A percentile compares a stretch with the other conserved stretches of the same genome.
phyloP scores from a whole-genome alignment of 2,888 invertebrate genomes.

The Lutraria lutraria region DNA sequence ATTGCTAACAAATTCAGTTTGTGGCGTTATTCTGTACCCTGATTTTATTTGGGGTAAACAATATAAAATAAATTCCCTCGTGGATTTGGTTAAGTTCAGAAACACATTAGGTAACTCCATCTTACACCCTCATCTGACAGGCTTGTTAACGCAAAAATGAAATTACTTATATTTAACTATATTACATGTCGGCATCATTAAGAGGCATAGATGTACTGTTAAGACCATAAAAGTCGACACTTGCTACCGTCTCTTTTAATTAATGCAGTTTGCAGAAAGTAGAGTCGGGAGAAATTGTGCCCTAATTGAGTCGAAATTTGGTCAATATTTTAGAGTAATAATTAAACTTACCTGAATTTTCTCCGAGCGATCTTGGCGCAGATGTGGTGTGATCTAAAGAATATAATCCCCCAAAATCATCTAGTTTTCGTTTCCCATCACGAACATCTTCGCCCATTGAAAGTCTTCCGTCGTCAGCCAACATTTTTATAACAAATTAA shows the following conservation, averaged over 20 bases:
- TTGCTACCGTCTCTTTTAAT: slow-evolving; percentile 14
- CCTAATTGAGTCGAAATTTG: background rate
- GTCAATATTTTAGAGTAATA: slow-evolving; percentile 7
- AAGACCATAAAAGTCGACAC: slow-evolving; percentile 17
- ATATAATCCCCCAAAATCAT: slow-evolving; percentile 95
- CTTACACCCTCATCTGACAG: slow-evolving; percentile 58
- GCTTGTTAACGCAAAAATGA: slow-evolving; percentile 72
- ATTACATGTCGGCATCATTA: slow-evolving; percentile 67
- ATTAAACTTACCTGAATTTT: slow-evolving; percentile 75
- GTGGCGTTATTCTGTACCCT: slow-evolving; percentile 45
- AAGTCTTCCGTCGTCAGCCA: slow-evolving; percentile 85
- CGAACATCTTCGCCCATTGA: slow-evolving; percentile 84
- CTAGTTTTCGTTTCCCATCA: slow-evolving; percentile 89
- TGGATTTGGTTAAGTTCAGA: slow-evolving; percentile 57
- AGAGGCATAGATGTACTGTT: slow-evolving; percentile 26
- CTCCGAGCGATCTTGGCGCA: slow-evolving; percentile 70
- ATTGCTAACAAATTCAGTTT: slow-evolving; percentile 74
- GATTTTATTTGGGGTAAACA: slow-evolving; percentile 60
- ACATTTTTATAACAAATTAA: slow-evolving; percentile 59
- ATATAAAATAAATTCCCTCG: slow-evolving; percentile 53
- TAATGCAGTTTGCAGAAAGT: slow-evolving; percentile 8
- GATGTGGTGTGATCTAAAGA: slow-evolving; percentile 88
- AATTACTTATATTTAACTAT: slow-evolving; percentile 71
- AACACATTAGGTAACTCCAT: slow-evolving; percentile 65
- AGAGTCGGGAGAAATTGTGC: background rate